Evolutionary conservation across 2,113 vertebrate species (phyloP), one percentile per base, ranked within the genome.

Genomic region (Plestiodon gilberti): DNA sequence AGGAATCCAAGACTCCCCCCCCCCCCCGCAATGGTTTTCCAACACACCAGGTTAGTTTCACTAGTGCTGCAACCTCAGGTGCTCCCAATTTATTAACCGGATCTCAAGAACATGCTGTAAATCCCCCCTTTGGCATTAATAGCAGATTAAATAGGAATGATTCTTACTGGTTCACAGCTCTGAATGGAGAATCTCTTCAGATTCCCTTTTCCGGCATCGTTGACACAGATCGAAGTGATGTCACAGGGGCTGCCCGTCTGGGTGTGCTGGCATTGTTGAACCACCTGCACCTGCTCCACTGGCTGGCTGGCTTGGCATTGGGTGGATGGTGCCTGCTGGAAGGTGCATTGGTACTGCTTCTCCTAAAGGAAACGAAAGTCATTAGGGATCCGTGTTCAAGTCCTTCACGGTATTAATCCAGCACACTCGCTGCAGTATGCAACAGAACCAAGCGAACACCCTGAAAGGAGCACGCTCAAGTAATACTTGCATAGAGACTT

Each of bases 181-280:
- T 89, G 83, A 4, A 91, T 77, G 0, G 83, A 91, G 2, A 89
- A 85, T n/a, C 87, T 92, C 79, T 89, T 92, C 28, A 89, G 40
- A 4, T 25, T 81, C 1, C 69, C 93, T 17, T 83, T 25, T 83
- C 95, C 77, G 7, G 89, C 90, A 0, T 95, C 94, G 0, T 52
- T 73, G 25, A 80, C 84, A 0, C 40, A 79, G 40, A 82, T 52
- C 0, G 90, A 90, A 17, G 74, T 38, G 3, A 79, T 2, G 14
- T 94, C 92, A 23, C 87, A 85, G 9, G 88, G 83, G 67, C 80
- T 70, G 1, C 77, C 2, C 20, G 91, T 92, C 92, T 94, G 92
- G 0, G 90, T 92, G 33, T 93, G 88, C 35, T 83, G 94, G 90
- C 93, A 92, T 65, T 91, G 94, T 2, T 86, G 88, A 0, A 73